These are phyloP conservation scores for Hemicrepidius hirtus DNA, from an alignment of 2,888 invertebrate genomes.

Conservation along the genomic window DNA sequence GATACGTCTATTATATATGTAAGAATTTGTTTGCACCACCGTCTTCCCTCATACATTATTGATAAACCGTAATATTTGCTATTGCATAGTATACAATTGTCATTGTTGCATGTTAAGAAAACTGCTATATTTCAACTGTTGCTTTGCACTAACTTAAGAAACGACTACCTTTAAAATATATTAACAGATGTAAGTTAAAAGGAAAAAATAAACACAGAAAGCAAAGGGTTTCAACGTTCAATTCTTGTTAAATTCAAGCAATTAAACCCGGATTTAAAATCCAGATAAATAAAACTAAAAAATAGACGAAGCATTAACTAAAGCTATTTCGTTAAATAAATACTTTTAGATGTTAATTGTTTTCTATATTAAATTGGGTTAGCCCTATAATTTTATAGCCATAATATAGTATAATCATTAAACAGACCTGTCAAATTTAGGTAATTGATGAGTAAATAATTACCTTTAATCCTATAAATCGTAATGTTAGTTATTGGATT, in stretches of 20 bases:
- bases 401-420: not conserved
- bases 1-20: too few species aligned
- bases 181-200: too few species aligned
- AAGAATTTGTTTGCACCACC: too few species aligned
- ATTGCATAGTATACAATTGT: too few species aligned
- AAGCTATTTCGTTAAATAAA: not conserved
- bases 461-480: not conserved
- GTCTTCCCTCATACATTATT: too few species aligned
- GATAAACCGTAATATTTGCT: too few species aligned
- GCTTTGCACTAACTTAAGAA: too few species aligned
- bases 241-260: not conserved
- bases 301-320: conserved; percentile 5
- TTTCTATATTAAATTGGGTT: not conserved
- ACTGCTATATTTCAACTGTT: too few species aligned
- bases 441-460: conserved; percentile 19
- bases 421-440: not conserved
- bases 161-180: too few species aligned
- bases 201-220: too few species aligned
- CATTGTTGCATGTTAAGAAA: too few species aligned
- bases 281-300: not conserved
- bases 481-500: not conserved
- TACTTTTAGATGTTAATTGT: conserved; percentile 1
- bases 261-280: not conserved
- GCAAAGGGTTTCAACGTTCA: too few species aligned
- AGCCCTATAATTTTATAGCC: not conserved